Conservation (phyloP, 2,888 invertebrate species). For the Neria commutata region DNA sequence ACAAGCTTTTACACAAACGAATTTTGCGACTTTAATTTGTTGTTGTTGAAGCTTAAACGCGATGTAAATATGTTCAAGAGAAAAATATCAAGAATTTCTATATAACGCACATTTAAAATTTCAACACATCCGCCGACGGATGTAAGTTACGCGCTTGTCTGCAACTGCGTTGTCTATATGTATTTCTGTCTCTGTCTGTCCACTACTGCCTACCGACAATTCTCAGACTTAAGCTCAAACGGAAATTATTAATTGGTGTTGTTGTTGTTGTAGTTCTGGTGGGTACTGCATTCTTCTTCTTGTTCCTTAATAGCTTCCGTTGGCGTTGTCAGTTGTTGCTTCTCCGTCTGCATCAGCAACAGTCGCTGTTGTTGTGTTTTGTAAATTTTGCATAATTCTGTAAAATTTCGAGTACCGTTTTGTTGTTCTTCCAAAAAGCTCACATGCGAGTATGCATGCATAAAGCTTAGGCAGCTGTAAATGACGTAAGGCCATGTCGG, state of each 20-base stretch:
- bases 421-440: not conserved
- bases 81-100: not conserved
- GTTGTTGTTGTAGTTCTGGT: not conserved
- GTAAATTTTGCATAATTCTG: not conserved
- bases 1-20: too few species aligned
- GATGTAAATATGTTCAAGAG: not conserved
- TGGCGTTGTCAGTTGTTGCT: not conserved
- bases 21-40: too few species aligned
- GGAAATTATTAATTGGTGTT: not conserved
- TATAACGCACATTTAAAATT: too few species aligned
- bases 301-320: not conserved
- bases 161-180: too few species aligned
- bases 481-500: not conserved
- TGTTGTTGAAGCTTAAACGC: not conserved
- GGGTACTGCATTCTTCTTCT: too few species aligned
- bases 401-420: conserved; percentile 2
- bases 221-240: not conserved
- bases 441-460: not conserved
- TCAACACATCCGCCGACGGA: not conserved
- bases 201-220: not conserved
- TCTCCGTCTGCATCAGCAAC: too few species aligned
- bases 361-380: not conserved
- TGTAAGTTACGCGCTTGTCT: not conserved
- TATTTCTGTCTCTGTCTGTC: not conserved
- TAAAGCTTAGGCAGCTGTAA: too few species aligned